These are phyloP conservation scores for Chrysogorgia sp. DNA, from an alignment of 92 coral and sea anemone genomes.

Conservation along the genomic window DNA sequence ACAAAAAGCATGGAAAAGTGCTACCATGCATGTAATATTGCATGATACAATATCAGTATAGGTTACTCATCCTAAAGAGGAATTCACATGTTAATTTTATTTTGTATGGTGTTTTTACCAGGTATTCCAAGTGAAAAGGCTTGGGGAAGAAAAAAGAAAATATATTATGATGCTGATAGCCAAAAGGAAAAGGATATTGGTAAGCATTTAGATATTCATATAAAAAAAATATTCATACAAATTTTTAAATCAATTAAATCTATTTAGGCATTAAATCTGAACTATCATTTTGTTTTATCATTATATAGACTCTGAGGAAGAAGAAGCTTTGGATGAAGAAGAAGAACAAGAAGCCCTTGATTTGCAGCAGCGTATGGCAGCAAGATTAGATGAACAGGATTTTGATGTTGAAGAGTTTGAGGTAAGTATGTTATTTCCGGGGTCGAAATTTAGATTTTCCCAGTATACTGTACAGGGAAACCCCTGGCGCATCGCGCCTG, in stretches of 20 bases:
- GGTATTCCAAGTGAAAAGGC: constrained; percentile 87
- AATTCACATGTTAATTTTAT: too few species aligned
- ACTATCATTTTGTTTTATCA: background rate
- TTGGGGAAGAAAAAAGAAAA: constrained; percentile 85
- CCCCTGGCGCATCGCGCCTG: too few species aligned
- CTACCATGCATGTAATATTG: background rate
- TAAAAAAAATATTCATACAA: background rate
- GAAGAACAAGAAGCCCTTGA: constrained; percentile 87
- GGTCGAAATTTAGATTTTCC: too few species aligned
- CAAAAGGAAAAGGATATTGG: constrained; percentile 77
- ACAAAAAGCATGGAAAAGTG: background rate
- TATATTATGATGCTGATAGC: constrained; percentile 82
- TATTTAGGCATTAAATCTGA: background rate
- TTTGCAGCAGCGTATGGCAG: constrained; percentile 83
- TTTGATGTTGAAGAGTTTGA: constrained; percentile 80
- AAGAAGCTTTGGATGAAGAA: constrained; percentile 81
- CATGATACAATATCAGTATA: background rate
- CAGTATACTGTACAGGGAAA: too few species aligned
- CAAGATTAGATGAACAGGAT: constrained; percentile 84
- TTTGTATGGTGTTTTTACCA: constrained; percentile 11
- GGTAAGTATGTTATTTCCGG: too few species aligned
- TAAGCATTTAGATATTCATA: constrained; percentile 22
- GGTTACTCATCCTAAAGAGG: too few species aligned
- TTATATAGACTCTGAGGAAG: constrained; percentile 86
- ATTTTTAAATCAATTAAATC: background rate